Percentiles rank a stretch among this genome's conserved stretches.
Evolutionary conservation across 2,888 invertebrate species (phyloP).

Genomic region (Polia nebulosa): DNA sequence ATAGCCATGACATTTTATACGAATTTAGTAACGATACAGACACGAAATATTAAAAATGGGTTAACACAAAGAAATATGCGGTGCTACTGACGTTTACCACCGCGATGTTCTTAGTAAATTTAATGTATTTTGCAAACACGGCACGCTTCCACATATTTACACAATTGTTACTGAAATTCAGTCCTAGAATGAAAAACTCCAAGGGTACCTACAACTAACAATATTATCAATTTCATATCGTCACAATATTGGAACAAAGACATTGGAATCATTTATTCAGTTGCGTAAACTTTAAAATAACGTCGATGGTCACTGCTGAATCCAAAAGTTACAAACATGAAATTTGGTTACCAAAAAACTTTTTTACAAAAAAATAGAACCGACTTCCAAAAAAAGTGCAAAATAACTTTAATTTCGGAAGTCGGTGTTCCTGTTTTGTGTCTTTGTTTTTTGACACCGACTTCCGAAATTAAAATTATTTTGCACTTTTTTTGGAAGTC

Average conservation of each 20-base stretch:
- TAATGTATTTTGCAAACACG: conserved; percentile 70
- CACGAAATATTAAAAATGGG: conserved; percentile 27
- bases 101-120: conserved; percentile 44
- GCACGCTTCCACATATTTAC: conserved; percentile 84
- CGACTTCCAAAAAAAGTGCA: no score
- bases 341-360: no score
- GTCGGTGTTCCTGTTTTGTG: no score
- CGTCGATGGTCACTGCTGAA: conserved; percentile 41
- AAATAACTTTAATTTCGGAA: no score
- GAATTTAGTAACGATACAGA: conserved; percentile 10
- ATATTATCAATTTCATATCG: conserved; percentile 68
- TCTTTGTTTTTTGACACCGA: no score
- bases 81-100: conserved; percentile 67
- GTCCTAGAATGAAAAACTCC: conserved; percentile 68
- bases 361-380: no score
- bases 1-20: conserved; percentile 57
- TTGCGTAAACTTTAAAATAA: conserved; percentile 72
- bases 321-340: conserved; percentile 9
- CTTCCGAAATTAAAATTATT: no score
- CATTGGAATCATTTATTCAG: conserved; percentile 82
- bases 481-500: no score
- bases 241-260: conserved; percentile 78
- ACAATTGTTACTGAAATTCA: conserved; percentile 84
- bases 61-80: conserved; percentile 62
- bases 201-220: conserved; percentile 65